phyloP scores from a whole-genome alignment of 2,113 vertebrate genomes.

The Oceanodroma tethys region DNA sequence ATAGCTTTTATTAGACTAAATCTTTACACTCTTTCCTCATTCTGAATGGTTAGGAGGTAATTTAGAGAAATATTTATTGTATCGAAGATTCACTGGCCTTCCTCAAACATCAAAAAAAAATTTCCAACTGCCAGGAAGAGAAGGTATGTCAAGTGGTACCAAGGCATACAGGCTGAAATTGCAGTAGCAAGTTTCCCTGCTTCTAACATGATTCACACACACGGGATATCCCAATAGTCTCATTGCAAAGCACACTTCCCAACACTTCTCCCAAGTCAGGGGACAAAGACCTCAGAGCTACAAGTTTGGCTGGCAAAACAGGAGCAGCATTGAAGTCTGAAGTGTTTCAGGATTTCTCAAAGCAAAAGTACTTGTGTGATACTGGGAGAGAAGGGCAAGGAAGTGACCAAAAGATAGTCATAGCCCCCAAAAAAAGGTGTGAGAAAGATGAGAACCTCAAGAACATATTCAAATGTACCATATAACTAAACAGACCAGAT shows the following conservation, averaged over 20 bases:
- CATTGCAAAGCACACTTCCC: accelerated
- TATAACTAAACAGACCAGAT: not conserved
- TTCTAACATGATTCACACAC: not conserved
- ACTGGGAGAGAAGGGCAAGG: not conserved
- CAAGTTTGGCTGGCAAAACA: not conserved
- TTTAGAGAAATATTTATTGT: not conserved
- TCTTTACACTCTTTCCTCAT: not conserved
- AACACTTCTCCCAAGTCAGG: not conserved
- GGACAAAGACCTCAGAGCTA: not conserved
- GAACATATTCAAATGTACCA: not conserved
- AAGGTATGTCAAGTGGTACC: not conserved
- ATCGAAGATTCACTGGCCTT: not conserved
- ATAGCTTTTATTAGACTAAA: not conserved
- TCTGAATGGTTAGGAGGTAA: not conserved
- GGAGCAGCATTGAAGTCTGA: not conserved
- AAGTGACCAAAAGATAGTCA: not conserved
- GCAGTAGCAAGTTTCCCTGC: not conserved
- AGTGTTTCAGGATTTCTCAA: not conserved
- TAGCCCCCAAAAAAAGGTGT: not conserved
- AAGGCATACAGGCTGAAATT: not conserved
- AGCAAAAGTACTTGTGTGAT: not conserved
- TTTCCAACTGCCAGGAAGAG: not conserved
- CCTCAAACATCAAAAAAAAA: not conserved
- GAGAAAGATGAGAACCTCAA: not conserved
- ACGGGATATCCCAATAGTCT: not conserved